phyloP scores from a whole-genome alignment of 2,888 invertebrate species.

The Suillia variegata region DNA sequence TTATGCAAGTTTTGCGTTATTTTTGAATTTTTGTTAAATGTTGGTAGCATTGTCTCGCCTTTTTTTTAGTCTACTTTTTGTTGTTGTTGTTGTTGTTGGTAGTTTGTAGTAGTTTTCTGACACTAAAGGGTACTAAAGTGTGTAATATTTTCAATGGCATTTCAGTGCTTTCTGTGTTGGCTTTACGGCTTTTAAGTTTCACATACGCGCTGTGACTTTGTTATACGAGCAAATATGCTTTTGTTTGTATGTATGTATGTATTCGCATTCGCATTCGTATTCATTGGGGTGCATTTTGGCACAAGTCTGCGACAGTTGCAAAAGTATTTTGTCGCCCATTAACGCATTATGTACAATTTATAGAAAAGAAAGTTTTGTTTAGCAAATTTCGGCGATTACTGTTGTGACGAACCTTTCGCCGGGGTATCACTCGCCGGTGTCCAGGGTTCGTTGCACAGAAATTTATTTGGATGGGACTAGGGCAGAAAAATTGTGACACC shows the following conservation, averaged over 20 bases:
- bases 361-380: neutral
- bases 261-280: neutral
- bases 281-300: neutral
- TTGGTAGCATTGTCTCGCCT: neutral
- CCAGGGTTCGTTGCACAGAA: no score
- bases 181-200: conserved; percentile 16
- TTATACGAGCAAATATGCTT: neutral
- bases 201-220: neutral
- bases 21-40: neutral
- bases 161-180: conserved; percentile 3
- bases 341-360: conserved; percentile 9
- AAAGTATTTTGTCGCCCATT: conserved; percentile 24
- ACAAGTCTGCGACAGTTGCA: conserved; percentile 6
- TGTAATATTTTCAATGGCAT: conserved; percentile 17
- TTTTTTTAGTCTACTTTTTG: conserved; percentile 7
- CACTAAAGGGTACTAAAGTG: conserved; percentile 24
- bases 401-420: no score
- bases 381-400: no score
- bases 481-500: no score
- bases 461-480: no score
- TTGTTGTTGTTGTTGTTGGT: conserved; percentile 10
- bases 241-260: no score
- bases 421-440: no score
- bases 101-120: neutral
- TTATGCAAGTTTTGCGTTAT: conserved; percentile 21